Conservation (phyloP, 2,113 vertebrate species). For the Actenoides lindsayi region DNA sequence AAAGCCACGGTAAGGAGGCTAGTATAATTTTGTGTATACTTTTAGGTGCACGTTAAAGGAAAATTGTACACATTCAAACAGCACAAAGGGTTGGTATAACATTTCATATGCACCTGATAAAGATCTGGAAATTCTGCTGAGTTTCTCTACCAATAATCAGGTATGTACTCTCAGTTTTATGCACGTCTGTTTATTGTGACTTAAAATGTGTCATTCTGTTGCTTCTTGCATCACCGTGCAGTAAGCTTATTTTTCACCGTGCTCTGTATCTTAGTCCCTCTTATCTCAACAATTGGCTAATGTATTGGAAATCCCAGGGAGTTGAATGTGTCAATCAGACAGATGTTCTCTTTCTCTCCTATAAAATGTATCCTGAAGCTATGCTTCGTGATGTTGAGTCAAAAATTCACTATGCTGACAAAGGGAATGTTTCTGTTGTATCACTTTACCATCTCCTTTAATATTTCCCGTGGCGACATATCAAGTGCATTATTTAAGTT, state of each 20-base stretch:
- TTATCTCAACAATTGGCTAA: neutral
- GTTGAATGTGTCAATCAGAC: neutral
- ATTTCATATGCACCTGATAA: constrained; percentile 55
- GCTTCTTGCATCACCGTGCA: neutral
- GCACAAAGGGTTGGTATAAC: constrained; percentile 49
- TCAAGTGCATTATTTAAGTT: constrained; percentile 11
- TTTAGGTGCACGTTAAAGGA: constrained; percentile 73
- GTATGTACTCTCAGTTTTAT: constrained; percentile 47
- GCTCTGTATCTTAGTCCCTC: neutral
- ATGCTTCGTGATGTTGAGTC: neutral
- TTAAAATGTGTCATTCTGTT: neutral
- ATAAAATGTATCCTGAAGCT: neutral
- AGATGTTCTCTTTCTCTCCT: neutral
- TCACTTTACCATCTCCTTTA: neutral
- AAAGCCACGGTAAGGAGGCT: constrained; percentile 1
- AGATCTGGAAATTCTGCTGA: constrained; percentile 58
- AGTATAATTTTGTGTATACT: constrained; percentile 57
- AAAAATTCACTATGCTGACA: neutral
- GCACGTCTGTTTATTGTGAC: neutral
- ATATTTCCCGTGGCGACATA: neutral
- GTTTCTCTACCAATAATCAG: constrained; percentile 40
- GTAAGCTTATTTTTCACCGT: neutral
- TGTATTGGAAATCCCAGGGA: neutral
- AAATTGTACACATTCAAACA: constrained; percentile 57
- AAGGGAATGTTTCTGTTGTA: neutral